phyloP scores from a whole-genome alignment of 2,888 invertebrate species.

The Philhelius pedissequus region DNA sequence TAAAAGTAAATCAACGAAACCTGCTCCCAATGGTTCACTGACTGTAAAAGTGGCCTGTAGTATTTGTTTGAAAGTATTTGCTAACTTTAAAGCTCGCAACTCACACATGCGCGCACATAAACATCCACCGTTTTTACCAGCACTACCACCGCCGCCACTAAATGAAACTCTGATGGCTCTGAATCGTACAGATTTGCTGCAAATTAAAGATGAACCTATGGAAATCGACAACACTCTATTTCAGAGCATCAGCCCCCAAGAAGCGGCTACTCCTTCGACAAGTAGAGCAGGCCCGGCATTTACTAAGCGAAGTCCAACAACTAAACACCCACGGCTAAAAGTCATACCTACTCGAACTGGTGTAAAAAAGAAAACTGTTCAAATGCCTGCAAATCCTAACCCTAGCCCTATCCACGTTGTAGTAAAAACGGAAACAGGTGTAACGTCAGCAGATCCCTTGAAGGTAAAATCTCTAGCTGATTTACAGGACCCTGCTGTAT shows the following conservation, averaged over 20 bases:
- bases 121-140: constrained; percentile 46
- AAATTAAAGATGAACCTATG: constrained; percentile 40
- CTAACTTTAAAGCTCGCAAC: constrained; percentile 73
- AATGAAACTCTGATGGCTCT: constrained; percentile 37
- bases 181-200: constrained; percentile 17
- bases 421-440: constrained; percentile 23
- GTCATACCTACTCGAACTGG: constrained; percentile 1
- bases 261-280: constrained; percentile 14
- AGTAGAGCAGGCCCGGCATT: constrained; percentile 27
- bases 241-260: constrained; percentile 13
- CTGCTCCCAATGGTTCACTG: constrained; percentile 1
- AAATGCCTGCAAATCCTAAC: constrained; percentile 7
- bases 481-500: constrained; percentile 56
- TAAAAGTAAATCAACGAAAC: neutral
- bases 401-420: neutral
- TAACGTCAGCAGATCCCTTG: neutral
- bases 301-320: neutral
- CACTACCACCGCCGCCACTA: constrained; percentile 32
- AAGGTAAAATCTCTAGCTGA: constrained; percentile 45
- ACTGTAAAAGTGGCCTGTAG: constrained; percentile 69
- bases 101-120: constrained; percentile 74
- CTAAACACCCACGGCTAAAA: constrained; percentile 25
- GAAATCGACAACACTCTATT: constrained; percentile 49
- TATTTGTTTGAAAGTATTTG: constrained; percentile 71
- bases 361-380: constrained; percentile 38